Evolutionary conservation across 2,797 vertebrate species (phyloP).

Genomic region (Characodon lateralis): DNA sequence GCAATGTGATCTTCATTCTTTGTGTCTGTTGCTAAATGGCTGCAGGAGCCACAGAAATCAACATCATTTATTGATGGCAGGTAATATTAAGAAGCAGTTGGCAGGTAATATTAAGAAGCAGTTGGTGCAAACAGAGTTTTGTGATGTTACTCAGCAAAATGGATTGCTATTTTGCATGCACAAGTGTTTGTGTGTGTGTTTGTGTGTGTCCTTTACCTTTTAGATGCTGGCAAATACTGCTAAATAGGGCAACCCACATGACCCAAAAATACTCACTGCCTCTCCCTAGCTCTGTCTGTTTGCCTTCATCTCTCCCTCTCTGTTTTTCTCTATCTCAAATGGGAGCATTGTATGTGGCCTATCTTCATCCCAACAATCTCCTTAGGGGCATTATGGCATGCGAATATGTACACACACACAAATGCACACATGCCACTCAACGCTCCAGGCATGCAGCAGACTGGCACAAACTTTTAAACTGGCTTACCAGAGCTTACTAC

Average conservation of each 20-base stretch:
- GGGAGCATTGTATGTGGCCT: slow-evolving; percentile 72
- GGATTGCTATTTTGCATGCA: slow-evolving; percentile 12
- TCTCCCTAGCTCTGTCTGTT: slow-evolving; percentile 60
- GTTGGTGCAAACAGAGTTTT: slow-evolving; percentile 47
- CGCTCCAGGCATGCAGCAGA: slow-evolving; percentile 64
- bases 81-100: slow-evolving; percentile 47
- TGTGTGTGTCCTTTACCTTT: slow-evolving; percentile 41
- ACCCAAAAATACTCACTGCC: slow-evolving; percentile 73
- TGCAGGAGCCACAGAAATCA: slow-evolving; percentile 26
- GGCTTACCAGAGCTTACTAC: slow-evolving; percentile 62
- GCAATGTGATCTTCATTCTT: slow-evolving; percentile 5
- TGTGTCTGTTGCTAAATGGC: slow-evolving; percentile 21
- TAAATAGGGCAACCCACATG: slow-evolving; percentile 77
- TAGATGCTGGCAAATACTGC: slow-evolving; percentile 56
- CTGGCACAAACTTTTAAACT: slow-evolving; percentile 67
- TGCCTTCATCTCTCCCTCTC: slow-evolving; percentile 54
- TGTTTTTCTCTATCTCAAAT: slow-evolving; percentile 51
- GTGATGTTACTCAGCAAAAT: slow-evolving; percentile 58
- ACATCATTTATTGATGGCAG: slow-evolving; percentile 63
- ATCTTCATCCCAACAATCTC: slow-evolving; percentile 71
- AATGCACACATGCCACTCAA: slow-evolving; percentile 45
- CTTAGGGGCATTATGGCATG: slow-evolving; percentile 69
- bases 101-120: slow-evolving; percentile 43
- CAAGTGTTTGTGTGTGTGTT: neutral
- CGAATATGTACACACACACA: slow-evolving; percentile 6